These are phyloP conservation scores for Pionites leucogaster DNA, from an alignment of 2,113 vertebrate species.

Conservation along the genomic window DNA sequence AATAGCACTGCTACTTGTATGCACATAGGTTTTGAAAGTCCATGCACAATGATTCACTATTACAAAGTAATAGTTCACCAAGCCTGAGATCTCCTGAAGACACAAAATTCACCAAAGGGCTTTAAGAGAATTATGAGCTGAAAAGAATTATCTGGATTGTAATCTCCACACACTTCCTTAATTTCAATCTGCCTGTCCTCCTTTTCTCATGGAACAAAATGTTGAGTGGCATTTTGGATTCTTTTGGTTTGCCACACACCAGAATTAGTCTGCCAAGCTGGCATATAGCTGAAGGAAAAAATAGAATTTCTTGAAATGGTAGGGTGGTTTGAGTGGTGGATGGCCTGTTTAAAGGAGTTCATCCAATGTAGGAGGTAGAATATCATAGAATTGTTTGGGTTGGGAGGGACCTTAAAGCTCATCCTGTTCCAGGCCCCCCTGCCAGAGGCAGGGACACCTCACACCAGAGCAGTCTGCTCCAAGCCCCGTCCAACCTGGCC, in stretches of 20 bases:
- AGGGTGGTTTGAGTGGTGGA: not conserved
- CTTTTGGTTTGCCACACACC: not conserved
- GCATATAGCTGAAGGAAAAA: not conserved
- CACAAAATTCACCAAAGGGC: not conserved
- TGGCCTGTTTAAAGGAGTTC: not conserved
- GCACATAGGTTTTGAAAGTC: not conserved
- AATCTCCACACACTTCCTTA: not conserved
- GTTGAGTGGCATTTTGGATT: not conserved
- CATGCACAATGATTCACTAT: not conserved
- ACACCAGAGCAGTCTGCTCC: not conserved
- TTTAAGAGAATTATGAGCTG: not conserved
- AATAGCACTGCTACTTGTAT: not conserved
- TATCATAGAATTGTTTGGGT: not conserved
- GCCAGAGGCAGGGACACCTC: not conserved
- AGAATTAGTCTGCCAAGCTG: not conserved
- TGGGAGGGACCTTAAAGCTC: not conserved
- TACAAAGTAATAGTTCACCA: not conserved
- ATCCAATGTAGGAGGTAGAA: not conserved
- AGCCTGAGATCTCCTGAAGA: not conserved
- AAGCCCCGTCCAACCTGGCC: not conserved
- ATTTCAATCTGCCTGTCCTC: not conserved
- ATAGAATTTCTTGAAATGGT: not conserved
- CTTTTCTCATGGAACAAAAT: not conserved
- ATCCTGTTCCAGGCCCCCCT: not conserved
- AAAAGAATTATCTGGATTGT: not conserved